Evolutionary conservation across 2,113 vertebrate genomes (phyloP), one percentile per base, ranked within the genome.

Genomic region (Saguinus imperator): DNA sequence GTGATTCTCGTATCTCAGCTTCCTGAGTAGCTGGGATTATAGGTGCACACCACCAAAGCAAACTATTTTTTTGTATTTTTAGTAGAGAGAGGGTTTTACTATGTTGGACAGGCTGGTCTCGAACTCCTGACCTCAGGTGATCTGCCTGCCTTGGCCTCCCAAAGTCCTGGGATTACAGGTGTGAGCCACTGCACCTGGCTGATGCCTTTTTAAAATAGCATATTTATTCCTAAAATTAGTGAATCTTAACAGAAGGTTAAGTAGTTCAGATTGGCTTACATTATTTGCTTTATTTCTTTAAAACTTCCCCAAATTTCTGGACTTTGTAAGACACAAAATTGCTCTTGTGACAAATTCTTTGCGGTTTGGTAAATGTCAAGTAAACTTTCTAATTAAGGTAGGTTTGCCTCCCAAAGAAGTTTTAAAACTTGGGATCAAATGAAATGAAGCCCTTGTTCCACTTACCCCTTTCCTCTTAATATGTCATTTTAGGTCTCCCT

Each of bases 171-270:
- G 61, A 64, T 64, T 64, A 64, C 12, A 64, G 61, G 61, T 5
- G 5, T 64, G 61, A 64, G 61, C 27, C 61, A 64, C 27, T 29
- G 12, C 27, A 29, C 61, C 61, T 13, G 27, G 61, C 27, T 29
- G 13, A 73, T 81, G 83, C 76, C 86, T 89, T 92, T 91, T 75
- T 84, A 92, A 72, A 92, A 64, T 11, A 96, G 8, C 18, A 86
- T 91, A 55, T 13, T 61, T 94, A 11, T 83, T 55, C 89, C 45
- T 94, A 29, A 75, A 64, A 64, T 32, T 32, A 29, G 27, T 64
- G 61, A 29, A 81, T 76, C 76, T 84, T 84, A 73, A 76, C 68
- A 93, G 43, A 95, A 89, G 70, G 50, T 89, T 90, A 94, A 79
- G 20, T 80, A 32, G 3, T 82, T 94, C 58, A 92, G 6, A 66